Percentiles rank a stretch among this genome's conserved stretches.
Evolutionary conservation across 1,140 invertebrate genomes (phyloP).

Genomic region (Drosophila bifasciata): DNA sequence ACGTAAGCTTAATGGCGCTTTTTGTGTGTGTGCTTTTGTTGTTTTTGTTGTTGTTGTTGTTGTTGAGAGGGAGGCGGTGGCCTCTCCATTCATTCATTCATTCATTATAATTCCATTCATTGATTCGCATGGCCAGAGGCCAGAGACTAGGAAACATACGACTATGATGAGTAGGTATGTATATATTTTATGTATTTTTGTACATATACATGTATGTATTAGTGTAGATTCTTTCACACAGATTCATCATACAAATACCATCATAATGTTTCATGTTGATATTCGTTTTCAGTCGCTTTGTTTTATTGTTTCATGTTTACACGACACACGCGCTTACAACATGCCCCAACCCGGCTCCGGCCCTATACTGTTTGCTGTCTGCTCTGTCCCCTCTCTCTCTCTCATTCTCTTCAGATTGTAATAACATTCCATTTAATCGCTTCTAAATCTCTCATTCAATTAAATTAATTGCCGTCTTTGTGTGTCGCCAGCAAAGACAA

Average conservation of each 20-base stretch:
- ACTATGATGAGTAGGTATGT: neutral
- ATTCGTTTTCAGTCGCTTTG: conserved; percentile 39
- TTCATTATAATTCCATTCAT: conserved; percentile 67
- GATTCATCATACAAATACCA: conserved; percentile 5
- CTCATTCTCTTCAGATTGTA: conserved; percentile 6
- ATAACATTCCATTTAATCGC: conserved; percentile 49
- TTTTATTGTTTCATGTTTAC: conserved; percentile 50
- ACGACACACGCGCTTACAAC: conserved; percentile 18
- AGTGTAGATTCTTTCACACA: conserved; percentile 7
- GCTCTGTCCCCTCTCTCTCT: neutral
- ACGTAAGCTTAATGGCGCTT: conserved; percentile 56
- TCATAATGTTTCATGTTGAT: conserved; percentile 41
- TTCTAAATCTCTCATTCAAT: conserved; percentile 69
- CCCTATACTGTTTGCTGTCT: too few relatives aligned
- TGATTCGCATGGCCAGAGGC: conserved; percentile 55
- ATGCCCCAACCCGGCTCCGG: too few relatives aligned
- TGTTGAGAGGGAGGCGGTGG: neutral
- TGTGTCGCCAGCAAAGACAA: conserved; percentile 41
- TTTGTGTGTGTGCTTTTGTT: conserved; percentile 47
- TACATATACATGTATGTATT: neutral
- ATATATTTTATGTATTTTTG: neutral
- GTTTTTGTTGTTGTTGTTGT: conserved; percentile 14
- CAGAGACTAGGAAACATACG: conserved; percentile 13
- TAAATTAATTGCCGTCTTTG: conserved; percentile 66
- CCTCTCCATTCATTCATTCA: conserved; percentile 50